Evolutionary conservation across 2,888 invertebrate species (phyloP).

Genomic region (Crepidodera aurea): DNA sequence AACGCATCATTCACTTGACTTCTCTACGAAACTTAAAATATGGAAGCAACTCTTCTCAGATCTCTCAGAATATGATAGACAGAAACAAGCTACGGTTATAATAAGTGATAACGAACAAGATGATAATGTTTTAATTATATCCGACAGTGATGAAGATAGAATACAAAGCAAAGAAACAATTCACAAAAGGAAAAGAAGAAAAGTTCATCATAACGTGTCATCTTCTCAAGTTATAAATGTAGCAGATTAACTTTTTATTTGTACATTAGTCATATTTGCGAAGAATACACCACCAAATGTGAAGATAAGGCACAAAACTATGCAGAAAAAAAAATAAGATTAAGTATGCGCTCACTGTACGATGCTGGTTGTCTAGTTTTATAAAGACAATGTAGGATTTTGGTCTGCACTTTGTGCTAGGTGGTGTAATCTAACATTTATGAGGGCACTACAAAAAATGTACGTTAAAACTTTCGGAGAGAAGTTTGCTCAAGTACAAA

Average conservation of each 20-base stretch:
- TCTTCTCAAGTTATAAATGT: conserved; percentile 16
- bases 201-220: not conserved
- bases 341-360: too few species aligned
- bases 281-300: not conserved
- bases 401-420: too few species aligned
- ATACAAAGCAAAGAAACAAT: conserved; percentile 2
- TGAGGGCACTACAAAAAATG: too few species aligned
- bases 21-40: conserved; percentile 38
- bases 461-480: too few species aligned
- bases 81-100: conserved; percentile 19
- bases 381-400: too few species aligned
- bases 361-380: too few species aligned
- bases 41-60: conserved; percentile 39
- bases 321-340: too few species aligned
- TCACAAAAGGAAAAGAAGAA: conserved; percentile 15
- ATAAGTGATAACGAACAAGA: conserved; percentile 24
- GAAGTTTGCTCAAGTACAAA: too few species aligned
- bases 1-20: conserved; percentile 35
- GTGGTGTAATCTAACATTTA: too few species aligned
- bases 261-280: not conserved
- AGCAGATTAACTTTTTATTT: conserved; percentile 3
- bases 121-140: conserved; percentile 34
- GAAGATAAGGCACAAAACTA: too few species aligned
- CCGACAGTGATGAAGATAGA: conserved; percentile 32
- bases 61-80: conserved; percentile 25